phyloP scores from a whole-genome alignment of 2,797 vertebrate species.

The Sorex maritimensis region DNA sequence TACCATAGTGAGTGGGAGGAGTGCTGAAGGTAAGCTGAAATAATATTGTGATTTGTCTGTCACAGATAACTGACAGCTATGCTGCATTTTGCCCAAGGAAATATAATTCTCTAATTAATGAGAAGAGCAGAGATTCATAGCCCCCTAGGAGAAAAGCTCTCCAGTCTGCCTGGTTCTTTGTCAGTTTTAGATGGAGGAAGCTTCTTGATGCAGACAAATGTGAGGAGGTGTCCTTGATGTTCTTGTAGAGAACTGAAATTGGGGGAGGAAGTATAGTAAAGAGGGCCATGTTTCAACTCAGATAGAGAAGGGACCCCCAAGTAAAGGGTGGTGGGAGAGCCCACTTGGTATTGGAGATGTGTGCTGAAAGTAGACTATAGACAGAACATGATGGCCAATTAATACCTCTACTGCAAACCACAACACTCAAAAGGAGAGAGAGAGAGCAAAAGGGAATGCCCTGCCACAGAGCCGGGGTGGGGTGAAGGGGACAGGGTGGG shows the following conservation, averaged over 20 bases:
- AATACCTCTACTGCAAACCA: too few species aligned
- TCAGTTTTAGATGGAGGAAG: conserved; percentile 47
- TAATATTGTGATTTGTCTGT: conserved; percentile 82
- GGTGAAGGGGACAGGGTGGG: too few species aligned
- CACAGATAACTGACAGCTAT: conserved; percentile 75
- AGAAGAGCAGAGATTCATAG: conserved; percentile 59
- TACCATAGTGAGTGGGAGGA: conserved; percentile 68
- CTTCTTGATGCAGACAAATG: conserved; percentile 52
- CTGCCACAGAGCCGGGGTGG: too few species aligned
- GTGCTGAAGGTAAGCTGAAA: conserved; percentile 71
- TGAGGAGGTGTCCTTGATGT: conserved; percentile 24
- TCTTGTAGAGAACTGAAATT: not conserved
- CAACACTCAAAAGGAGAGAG: too few species aligned
- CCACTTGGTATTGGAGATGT: too few species aligned
- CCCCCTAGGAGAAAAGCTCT: conserved; percentile 47
- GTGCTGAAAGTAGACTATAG: too few species aligned
- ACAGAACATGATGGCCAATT: too few species aligned
- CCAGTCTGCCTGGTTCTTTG: conserved; percentile 11
- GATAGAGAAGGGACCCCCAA: too few species aligned
- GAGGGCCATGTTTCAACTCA: not conserved
- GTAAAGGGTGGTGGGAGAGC: too few species aligned
- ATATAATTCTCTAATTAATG: conserved; percentile 76
- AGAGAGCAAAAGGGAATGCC: too few species aligned
- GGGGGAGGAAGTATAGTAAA: accelerated
- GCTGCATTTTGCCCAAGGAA: conserved; percentile 79